phyloP scores from a whole-genome alignment of 2,888 invertebrate genomes.

The Notodromas monacha region DNA sequence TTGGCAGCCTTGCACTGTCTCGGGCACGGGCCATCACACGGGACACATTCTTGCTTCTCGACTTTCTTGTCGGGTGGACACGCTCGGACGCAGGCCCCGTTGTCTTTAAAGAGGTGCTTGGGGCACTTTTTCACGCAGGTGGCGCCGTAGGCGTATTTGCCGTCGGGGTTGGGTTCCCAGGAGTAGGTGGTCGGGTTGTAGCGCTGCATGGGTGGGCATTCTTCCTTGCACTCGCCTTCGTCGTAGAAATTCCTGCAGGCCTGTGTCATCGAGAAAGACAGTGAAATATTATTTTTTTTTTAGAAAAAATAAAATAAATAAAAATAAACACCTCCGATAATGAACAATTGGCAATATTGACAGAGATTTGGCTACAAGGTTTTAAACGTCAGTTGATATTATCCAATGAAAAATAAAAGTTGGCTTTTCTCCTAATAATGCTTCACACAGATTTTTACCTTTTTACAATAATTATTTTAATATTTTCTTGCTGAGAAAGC shows the following conservation, averaged over 20 bases:
- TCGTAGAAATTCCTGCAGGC: slow-evolving; percentile 86
- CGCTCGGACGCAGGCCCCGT: slow-evolving; percentile 66
- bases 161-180: slow-evolving; percentile 66
- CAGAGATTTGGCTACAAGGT: too few species aligned
- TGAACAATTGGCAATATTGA: too few species aligned
- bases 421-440: too few species aligned
- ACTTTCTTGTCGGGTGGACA: slow-evolving; percentile 56
- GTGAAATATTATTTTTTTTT: too few species aligned
- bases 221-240: slow-evolving; percentile 76
- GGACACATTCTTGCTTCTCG: slow-evolving; percentile 58
- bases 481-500: too few species aligned
- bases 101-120: slow-evolving; percentile 64
- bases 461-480: too few species aligned
- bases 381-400: too few species aligned
- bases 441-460: too few species aligned
- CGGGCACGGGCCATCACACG: slow-evolving; percentile 77
- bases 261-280: too few species aligned
- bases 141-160: slow-evolving; percentile 81
- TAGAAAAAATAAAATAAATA: too few species aligned
- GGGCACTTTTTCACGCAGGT: slow-evolving; percentile 88
- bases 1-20: slow-evolving; percentile 50
- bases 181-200: slow-evolving; percentile 70
- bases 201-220: slow-evolving; percentile 72
- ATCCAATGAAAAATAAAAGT: too few species aligned
- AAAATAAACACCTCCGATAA: too few species aligned